These are phyloP conservation scores for Catagonus wagneri DNA, from an alignment of 2,113 vertebrate genomes.

Conservation along the genomic window DNA sequence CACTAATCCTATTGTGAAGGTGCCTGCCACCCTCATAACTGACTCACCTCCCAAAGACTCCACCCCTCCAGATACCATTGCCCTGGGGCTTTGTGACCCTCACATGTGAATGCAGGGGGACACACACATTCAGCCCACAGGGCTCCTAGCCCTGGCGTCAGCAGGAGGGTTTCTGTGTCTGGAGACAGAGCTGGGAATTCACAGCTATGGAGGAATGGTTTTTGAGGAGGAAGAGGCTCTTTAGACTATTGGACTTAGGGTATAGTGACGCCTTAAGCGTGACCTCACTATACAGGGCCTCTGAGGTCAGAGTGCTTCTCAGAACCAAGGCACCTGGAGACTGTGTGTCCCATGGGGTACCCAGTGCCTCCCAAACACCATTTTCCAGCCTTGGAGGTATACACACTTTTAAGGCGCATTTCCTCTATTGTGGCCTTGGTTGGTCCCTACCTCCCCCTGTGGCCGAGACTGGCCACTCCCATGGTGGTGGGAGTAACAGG, in stretches of 20 bases:
- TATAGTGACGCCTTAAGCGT: neutral
- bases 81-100: neutral
- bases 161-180: neutral
- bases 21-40: neutral
- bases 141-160: too few species aligned
- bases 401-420: neutral
- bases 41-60: neutral
- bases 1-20: neutral
- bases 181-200: fast-evolving
- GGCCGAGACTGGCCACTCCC: neutral
- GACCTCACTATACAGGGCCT: neutral
- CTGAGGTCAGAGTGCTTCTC: neutral
- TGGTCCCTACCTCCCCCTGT: neutral
- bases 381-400: neutral
- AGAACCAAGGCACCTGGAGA: neutral
- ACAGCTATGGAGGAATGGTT: neutral
- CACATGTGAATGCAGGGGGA: neutral
- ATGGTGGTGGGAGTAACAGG: neutral
- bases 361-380: neutral
- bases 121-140: neutral
- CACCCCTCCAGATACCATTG: too few species aligned
- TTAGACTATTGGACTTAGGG: too few species aligned
- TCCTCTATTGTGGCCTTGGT: neutral
- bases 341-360: neutral
- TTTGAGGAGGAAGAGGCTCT: neutral